These are phyloP conservation scores for Nannobrachium achirus DNA, from an alignment of 2,113 vertebrate genomes.

Conservation along the genomic window DNA sequence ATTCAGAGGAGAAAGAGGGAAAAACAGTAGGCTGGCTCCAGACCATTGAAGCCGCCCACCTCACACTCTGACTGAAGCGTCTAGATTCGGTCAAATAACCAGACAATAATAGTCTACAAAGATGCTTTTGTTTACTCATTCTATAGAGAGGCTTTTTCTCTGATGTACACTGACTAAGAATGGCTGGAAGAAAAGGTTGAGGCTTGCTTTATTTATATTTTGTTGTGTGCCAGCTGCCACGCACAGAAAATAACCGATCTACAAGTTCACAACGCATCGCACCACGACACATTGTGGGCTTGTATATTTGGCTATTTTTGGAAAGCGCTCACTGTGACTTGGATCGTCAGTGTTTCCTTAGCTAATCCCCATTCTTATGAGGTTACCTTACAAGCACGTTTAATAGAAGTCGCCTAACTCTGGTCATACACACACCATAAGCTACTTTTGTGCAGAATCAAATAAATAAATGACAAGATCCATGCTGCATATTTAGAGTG, in stretches of 20 bases:
- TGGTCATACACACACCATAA: constrained; percentile 60
- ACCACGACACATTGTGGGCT: too few species aligned
- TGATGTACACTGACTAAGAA: constrained; percentile 58
- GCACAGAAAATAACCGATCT: too few species aligned
- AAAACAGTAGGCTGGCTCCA: too few species aligned
- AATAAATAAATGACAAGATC: constrained; percentile 55
- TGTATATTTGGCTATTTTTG: constrained; percentile 38
- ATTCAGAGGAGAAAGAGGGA: constrained; percentile 25
- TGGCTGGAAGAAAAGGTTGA: constrained; percentile 54
- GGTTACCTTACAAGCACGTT: constrained; percentile 71
- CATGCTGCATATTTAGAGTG: constrained; percentile 51
- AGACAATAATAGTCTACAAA: constrained; percentile 62
- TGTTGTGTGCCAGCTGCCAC: too few species aligned
- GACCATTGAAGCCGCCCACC: too few species aligned
- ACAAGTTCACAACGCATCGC: too few species aligned
- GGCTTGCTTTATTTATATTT: too few species aligned
- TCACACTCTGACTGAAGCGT: too few species aligned
- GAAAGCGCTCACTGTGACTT: constrained; percentile 53
- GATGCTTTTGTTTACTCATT: constrained; percentile 52
- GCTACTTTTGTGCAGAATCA: constrained; percentile 58
- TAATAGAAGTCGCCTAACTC: constrained; percentile 58
- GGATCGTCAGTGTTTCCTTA: constrained; percentile 62
- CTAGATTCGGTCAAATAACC: too few species aligned
- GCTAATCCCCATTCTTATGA: constrained; percentile 66
- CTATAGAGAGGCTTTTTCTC: constrained; percentile 46